Base-by-base conservation (phyloP, 2,888 invertebrate genomes). In the Luffia ferchaultella region DNA sequence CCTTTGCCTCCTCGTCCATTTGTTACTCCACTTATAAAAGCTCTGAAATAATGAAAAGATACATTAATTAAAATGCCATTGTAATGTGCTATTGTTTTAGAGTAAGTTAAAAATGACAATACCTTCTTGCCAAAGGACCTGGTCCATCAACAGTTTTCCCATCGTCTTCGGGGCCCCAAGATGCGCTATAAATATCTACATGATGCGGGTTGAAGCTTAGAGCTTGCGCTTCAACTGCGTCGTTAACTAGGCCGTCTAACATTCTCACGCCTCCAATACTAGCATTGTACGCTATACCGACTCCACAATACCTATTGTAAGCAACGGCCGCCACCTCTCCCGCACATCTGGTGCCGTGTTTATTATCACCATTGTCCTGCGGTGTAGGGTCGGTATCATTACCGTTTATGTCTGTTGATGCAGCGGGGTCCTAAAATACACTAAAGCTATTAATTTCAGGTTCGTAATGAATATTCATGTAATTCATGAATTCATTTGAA, bases 351-450 rank as follows among this genome's bases (percentile, higher is more conserved):
- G 98, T 98, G 45, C 98, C 98, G 73, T 98, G 98, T 86, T 98
- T 98, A 87, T 99, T 99, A 80, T 98, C 97, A 41, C 97, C 97
- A 82, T 97, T 96, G 85, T 97, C 96, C 75, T 97, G 92, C 16
- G 99, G 99, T 87, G 95, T 97, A 42, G 98, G 99, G 83, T 99
- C 98, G 61, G 92, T 92, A 76, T 98, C 97, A 75, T 96, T 95
- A 64, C 93, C 96, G 73, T 99, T 99, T 73, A 98, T 96, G 78
- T 99, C 99, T 47, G 93, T 95, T 64, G 98, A 98, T 52, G 98
- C 98, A 59, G 89, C 85, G 41, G 95, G 93, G 83, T 98, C 98
- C 93, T 97, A 77, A 53, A 73, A 74, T 57, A n/a, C n/a, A n/a
- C n/a, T n/a, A n/a, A n/a, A n/a, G n/a, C n/a, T n/a, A 62, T 62